Percentiles rank a stretch among this genome's conserved stretches.
These are phyloP conservation scores for Petrolisthes cinctipes DNA, from an alignment of 2,888 invertebrate species.

Conservation along the genomic window DNA sequence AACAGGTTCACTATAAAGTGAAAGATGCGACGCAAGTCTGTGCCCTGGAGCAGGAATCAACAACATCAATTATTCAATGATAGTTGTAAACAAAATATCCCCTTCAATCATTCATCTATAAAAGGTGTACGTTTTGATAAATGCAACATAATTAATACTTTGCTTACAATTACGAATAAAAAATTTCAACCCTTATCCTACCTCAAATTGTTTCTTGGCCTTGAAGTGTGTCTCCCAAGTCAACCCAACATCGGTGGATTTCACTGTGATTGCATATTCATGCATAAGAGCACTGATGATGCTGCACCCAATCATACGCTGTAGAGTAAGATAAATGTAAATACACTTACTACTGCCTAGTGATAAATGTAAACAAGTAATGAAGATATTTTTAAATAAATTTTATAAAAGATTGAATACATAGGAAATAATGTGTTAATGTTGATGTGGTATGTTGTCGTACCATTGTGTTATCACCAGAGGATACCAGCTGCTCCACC, in stretches of 20 bases:
- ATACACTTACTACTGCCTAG: background rate
- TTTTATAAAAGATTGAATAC: background rate
- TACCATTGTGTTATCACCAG: slow-evolving; percentile 77
- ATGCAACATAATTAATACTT: background rate
- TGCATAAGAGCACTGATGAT: slow-evolving; percentile 86
- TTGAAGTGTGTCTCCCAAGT: slow-evolving; percentile 89
- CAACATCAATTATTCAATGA: background rate
- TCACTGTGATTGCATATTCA: slow-evolving; percentile 87
- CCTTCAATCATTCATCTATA: too few species aligned
- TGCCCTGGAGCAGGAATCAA: slow-evolving; percentile 70
- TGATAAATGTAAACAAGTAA: background rate
- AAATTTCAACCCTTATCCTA: slow-evolving; percentile 66
- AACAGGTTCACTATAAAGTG: slow-evolving; percentile 78
- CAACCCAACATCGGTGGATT: slow-evolving; percentile 87
- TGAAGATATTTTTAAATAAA: background rate
- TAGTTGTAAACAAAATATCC: background rate
- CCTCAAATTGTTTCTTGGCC: slow-evolving; percentile 85
- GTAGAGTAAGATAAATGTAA: slow-evolving; percentile 46
- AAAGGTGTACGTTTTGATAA: too few species aligned
- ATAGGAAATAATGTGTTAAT: too few species aligned
- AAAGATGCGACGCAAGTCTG: slow-evolving; percentile 85
- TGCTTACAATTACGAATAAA: background rate
- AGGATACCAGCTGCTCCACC: slow-evolving; percentile 82
- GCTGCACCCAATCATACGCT: slow-evolving; percentile 87
- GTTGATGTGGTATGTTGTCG: slow-evolving; percentile 45